Evolutionary conservation across 2,113 vertebrate genomes (phyloP).

Genomic region (Ranitomeya imitator): DNA sequence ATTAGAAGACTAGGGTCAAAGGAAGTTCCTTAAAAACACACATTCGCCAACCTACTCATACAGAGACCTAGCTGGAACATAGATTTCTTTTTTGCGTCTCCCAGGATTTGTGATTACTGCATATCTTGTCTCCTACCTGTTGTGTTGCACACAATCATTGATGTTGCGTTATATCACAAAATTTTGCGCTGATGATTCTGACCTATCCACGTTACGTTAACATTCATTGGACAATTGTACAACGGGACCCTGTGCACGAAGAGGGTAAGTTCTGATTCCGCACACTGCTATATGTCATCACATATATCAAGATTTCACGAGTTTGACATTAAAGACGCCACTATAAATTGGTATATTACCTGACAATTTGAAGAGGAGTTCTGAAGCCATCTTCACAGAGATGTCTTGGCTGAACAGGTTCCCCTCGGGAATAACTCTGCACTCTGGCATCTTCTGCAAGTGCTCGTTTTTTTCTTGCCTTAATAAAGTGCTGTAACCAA

Average conservation of each 20-base stretch:
- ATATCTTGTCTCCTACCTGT: too few species aligned
- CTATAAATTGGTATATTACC: conserved; percentile 71
- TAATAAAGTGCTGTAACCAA: conserved; percentile 92
- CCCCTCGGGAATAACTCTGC: conserved; percentile 85
- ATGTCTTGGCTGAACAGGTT: conserved; percentile 98
- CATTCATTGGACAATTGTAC: neutral
- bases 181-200: too few species aligned
- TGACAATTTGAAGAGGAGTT: conserved; percentile 96
- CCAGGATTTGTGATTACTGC: too few species aligned
- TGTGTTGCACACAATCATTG: too few species aligned
- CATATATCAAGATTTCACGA: neutral
- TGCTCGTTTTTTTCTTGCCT: conserved; percentile 85
- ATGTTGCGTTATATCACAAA: too few species aligned
- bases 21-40: too few species aligned
- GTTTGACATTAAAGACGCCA: neutral
- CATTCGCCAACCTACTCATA: too few species aligned
- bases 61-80: too few species aligned
- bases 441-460: conserved; percentile 82
- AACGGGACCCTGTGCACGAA: neutral
- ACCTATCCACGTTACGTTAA: neutral
- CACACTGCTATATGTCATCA: neutral
- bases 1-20: too few species aligned
- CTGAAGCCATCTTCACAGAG: conserved; percentile 99
- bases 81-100: too few species aligned
- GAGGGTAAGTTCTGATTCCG: neutral